A percentile compares a stretch with the other conserved stretches of the same genome.
Conservation (phyloP, 2,888 invertebrate species). For the Amblyteles armatorius region DNA sequence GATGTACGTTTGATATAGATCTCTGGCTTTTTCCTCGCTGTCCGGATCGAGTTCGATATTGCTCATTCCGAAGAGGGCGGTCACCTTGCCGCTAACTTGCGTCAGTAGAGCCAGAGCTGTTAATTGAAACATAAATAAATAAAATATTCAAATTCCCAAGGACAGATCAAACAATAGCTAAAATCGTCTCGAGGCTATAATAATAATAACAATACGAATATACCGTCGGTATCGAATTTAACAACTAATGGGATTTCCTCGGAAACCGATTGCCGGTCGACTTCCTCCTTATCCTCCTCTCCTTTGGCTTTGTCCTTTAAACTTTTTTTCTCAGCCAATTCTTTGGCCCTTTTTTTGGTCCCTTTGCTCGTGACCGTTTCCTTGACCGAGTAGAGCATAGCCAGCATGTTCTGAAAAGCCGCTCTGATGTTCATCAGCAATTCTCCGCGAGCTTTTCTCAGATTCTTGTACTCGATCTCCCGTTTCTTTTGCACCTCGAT, state of each 20-base stretch:
- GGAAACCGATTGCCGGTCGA: constrained; percentile 30
- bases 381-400: constrained; percentile 84
- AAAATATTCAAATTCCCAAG: neutral
- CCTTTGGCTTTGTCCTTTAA: constrained; percentile 58
- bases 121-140: constrained; percentile 1
- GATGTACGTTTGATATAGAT: constrained; percentile 80
- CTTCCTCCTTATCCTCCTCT: constrained; percentile 51
- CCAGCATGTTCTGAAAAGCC: constrained; percentile 87
- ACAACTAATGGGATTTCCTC: constrained; percentile 59
- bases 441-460: constrained; percentile 85
- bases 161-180: neutral
- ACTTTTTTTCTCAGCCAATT: constrained; percentile 43
- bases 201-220: constrained; percentile 15
- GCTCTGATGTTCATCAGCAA: constrained; percentile 87
- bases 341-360: constrained; percentile 54
- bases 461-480: constrained; percentile 82
- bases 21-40: constrained; percentile 75
- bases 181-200: neutral
- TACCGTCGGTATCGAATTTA: constrained; percentile 74
- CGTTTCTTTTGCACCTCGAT: constrained; percentile 85
- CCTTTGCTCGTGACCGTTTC: constrained; percentile 51
- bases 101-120: constrained; percentile 76
- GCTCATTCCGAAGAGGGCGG: constrained; percentile 75
- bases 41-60: constrained; percentile 76
- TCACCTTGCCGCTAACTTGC: constrained; percentile 76